Base-by-base conservation (phyloP, 2,888 invertebrate genomes). In the Heteromurus nitidus region DNA sequence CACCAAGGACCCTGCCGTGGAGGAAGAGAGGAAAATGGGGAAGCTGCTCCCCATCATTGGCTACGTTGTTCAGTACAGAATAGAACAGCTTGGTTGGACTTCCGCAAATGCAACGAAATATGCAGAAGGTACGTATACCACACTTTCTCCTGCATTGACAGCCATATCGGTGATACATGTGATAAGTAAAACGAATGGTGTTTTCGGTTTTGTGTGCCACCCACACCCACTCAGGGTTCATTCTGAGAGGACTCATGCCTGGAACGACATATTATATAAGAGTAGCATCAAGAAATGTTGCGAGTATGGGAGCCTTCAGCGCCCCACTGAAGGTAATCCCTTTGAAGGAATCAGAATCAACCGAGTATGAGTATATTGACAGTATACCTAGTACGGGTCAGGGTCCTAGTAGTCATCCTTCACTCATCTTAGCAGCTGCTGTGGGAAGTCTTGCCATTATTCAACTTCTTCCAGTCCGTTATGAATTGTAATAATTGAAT, bases 61-160 rank as follows among this genome's bases (percentile, higher is more conserved):
- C 42, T 85, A 86, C 73, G 84, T 85, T 65, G 86, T 87, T 70
- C 87, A 87, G 82, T 85, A 84, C 82, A 86, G 85, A 86, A 87
- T 86, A 86, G 82, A 84, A 30, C 82, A 85, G 28, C 76, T 82
- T 22, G 86, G 85, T 42, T 87, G 87, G 87, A 85, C 72, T 53
- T 50, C 83, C 47, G 86, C 87, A n/a, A 86, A 85, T 58, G 77
- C 85, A 72, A 73, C 84, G 16, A 82, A 75, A 79, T 73, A 69
- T 55, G 84, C 84, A 55, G 84, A 83, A 84, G 85, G 85, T 85
- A 68, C 47, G 20, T 7, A 64, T 60, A 44, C 20, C 50, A 3
- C 3, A 24, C 55, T 55, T 26, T 18, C n/a, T n/a, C n/a, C 22
- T 55, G 20, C 50, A 50, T 50, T 50, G 16, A 7, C n/a, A 18